Conservation (phyloP, 2,113 vertebrate species). For the Microcebus murinus region DNA sequence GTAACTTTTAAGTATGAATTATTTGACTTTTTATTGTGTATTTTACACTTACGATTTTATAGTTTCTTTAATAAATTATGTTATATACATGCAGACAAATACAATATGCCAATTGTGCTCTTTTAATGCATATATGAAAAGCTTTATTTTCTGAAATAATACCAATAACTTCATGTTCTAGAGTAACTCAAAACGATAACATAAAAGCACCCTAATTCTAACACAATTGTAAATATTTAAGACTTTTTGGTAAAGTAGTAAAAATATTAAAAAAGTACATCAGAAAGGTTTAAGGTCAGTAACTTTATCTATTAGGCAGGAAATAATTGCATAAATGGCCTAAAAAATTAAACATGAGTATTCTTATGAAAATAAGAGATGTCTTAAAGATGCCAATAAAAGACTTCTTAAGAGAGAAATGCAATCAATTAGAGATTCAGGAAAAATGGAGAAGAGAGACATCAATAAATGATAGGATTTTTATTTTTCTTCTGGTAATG, state of each 20-base stretch:
- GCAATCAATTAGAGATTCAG: background rate
- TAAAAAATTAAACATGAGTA: background rate
- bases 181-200: background rate
- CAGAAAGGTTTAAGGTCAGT: background rate
- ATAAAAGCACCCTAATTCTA: background rate
- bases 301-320: background rate
- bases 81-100: background rate
- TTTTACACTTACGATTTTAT: background rate
- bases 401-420: conserved; percentile 8
- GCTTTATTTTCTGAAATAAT: background rate
- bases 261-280: background rate
- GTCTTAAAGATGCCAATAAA: background rate
- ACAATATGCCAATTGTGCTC: background rate
- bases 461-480: background rate
- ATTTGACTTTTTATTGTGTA: conserved; percentile 31
- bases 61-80: conserved; percentile 10
- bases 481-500: conserved; percentile 36
- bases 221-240: conserved; percentile 8
- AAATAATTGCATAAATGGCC: background rate
- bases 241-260: background rate
- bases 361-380: conserved; percentile 11
- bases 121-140: background rate
- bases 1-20: conserved; percentile 50
- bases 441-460: background rate
- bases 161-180: background rate